Conservation (phyloP, 64 coral and sea anemone species). For the Montipora capricornis region DNA sequence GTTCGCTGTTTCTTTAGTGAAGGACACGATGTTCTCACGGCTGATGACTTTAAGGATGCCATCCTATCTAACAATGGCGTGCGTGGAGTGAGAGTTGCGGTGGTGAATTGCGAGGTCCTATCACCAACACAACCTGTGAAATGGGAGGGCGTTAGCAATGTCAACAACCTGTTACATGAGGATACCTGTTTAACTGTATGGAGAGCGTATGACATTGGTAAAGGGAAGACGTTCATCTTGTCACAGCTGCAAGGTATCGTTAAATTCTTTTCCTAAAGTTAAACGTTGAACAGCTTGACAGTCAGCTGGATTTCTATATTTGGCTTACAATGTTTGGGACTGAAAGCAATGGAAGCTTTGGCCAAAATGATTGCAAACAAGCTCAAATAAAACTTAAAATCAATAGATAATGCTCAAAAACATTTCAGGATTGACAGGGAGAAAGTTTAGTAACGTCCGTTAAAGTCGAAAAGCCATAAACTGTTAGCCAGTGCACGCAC, state of each 20-base stretch:
- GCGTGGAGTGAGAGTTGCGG: too few relatives aligned
- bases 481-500: too few relatives aligned
- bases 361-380: background rate
- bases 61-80: too few relatives aligned
- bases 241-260: slow-evolving; percentile 35
- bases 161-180: slow-evolving; percentile 47
- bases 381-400: too few relatives aligned
- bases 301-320: background rate
- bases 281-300: background rate
- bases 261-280: background rate
- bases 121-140: background rate
- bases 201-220: slow-evolving; percentile 71
- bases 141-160: slow-evolving; percentile 42
- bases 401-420: too few relatives aligned
- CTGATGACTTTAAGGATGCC: too few relatives aligned
- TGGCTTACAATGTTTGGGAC: background rate
- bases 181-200: slow-evolving; percentile 38
- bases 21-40: too few relatives aligned
- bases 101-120: background rate
- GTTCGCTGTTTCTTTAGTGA: too few relatives aligned
- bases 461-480: too few relatives aligned
- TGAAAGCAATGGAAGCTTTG: background rate
- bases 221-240: slow-evolving; percentile 57
- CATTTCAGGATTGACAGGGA: too few relatives aligned
- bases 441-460: too few relatives aligned